Evolutionary conservation across 2,797 vertebrate species (phyloP).

Genomic region (Apogon talboti): DNA sequence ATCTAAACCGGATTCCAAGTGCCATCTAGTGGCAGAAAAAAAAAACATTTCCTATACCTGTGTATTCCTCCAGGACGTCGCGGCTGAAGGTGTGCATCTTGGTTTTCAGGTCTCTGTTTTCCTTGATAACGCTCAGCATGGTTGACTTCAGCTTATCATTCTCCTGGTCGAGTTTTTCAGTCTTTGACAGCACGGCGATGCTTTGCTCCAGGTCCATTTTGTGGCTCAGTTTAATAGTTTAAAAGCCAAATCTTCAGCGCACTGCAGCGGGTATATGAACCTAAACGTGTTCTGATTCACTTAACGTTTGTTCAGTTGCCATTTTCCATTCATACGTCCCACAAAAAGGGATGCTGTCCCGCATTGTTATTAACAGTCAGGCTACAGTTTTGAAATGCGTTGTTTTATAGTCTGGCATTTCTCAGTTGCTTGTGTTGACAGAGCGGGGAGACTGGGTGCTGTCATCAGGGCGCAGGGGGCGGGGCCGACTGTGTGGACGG

Average conservation of each 20-base stretch:
- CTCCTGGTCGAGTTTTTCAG: slow-evolving; percentile 51
- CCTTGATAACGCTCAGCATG: slow-evolving; percentile 40
- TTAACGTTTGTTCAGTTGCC: no score
- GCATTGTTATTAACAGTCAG: no score
- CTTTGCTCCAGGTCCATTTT: slow-evolving; percentile 43
- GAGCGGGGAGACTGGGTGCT: no score
- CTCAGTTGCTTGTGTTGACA: no score
- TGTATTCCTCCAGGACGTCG: neutral
- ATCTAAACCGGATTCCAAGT: slow-evolving; percentile 4
- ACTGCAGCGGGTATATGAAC: slow-evolving; percentile 3
- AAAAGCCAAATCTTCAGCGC: neutral
- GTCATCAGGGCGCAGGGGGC: no score
- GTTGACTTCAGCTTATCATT: slow-evolving; percentile 50
- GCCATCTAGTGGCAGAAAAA: slow-evolving; percentile 52
- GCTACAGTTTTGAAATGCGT: no score
- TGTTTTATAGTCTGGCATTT: no score
- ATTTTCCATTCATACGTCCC: no score
- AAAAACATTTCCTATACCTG: slow-evolving; percentile 40
- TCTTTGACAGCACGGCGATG: slow-evolving; percentile 11
- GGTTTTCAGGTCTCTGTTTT: slow-evolving; percentile 59
- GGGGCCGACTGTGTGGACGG: no score
- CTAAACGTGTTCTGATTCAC: no score
- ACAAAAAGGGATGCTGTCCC: no score
- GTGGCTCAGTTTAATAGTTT: slow-evolving; percentile 15
- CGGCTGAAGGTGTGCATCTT: slow-evolving; percentile 12